A percentile compares a stretch with the other conserved stretches of the same genome.
Evolutionary conservation across 2,797 vertebrate genomes (phyloP).

Genomic region (Danionella dracula): DNA sequence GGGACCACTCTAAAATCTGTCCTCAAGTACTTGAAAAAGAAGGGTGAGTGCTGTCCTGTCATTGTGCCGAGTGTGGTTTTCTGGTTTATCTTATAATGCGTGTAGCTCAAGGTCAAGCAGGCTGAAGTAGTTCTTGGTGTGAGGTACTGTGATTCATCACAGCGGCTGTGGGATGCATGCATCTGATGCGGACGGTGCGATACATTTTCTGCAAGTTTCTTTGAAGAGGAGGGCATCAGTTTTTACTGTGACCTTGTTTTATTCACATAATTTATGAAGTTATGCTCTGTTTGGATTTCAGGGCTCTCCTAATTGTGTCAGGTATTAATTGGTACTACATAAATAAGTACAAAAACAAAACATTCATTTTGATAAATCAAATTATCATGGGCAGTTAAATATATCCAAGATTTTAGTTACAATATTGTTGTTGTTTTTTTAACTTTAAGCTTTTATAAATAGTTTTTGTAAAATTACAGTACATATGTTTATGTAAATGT

Average conservation of each 20-base stretch:
- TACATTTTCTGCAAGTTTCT: neutral
- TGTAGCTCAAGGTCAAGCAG: conserved; percentile 44
- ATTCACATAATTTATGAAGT: neutral
- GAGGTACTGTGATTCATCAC: conserved; percentile 2
- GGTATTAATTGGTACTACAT: too few relatives aligned
- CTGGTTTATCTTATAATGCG: conserved; percentile 7
- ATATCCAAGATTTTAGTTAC: too few relatives aligned
- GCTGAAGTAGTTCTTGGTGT: conserved; percentile 22
- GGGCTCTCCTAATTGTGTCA: too few relatives aligned
- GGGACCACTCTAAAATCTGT: conserved; percentile 78
- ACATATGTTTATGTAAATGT: too few relatives aligned
- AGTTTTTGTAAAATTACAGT: too few relatives aligned
- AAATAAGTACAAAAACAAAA: too few relatives aligned
- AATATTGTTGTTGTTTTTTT: too few relatives aligned
- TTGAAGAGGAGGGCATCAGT: neutral
- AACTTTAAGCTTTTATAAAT: too few relatives aligned
- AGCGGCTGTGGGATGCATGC: neutral
- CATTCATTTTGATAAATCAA: too few relatives aligned
- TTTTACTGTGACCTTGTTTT: conserved; percentile 26
- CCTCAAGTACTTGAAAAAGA: conserved; percentile 77
- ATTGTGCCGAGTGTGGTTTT: neutral
- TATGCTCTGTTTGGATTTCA: too few relatives aligned
- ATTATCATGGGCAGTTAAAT: too few relatives aligned
- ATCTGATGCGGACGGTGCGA: neutral
- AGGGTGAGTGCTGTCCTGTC: conserved; percentile 68